A percentile compares a stretch with the other conserved stretches of the same genome.
Evolutionary conservation across 2,113 vertebrate species (phyloP).

Genomic region (Triplophysa rosa): DNA sequence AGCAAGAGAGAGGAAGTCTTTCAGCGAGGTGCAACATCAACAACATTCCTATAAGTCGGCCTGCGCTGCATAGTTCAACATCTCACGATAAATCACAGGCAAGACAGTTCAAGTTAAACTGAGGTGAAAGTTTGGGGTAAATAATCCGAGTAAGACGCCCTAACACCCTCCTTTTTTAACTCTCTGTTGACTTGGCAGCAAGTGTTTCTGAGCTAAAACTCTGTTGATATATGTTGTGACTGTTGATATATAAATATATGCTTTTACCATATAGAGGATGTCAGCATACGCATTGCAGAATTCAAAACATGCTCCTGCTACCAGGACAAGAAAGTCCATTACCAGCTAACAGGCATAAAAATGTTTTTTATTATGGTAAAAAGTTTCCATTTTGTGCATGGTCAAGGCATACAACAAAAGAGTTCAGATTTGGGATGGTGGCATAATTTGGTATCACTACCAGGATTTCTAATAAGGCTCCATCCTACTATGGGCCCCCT

Average conservation of each 20-base stretch:
- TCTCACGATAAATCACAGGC: constrained; percentile 50
- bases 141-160: constrained; percentile 47
- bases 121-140: constrained; percentile 51
- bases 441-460: constrained; percentile 20
- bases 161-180: constrained; percentile 23
- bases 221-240: neutral
- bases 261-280: neutral
- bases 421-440: neutral
- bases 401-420: neutral
- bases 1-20: constrained; percentile 35
- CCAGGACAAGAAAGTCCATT: neutral
- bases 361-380: neutral
- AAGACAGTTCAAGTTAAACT: constrained; percentile 54
- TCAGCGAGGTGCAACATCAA: constrained; percentile 47
- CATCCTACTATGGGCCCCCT: constrained; percentile 33
- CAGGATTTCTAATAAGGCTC: neutral
- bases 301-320: neutral
- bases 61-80: constrained; percentile 40
- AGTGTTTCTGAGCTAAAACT: constrained; percentile 7
- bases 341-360: neutral
- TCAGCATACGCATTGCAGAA: neutral
- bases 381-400: neutral
- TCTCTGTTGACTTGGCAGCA: constrained; percentile 30
- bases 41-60: constrained; percentile 53
- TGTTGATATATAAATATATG: neutral